Conservation (phyloP, 2,797 vertebrate genomes). For the Enteromius mattozi region DNA sequence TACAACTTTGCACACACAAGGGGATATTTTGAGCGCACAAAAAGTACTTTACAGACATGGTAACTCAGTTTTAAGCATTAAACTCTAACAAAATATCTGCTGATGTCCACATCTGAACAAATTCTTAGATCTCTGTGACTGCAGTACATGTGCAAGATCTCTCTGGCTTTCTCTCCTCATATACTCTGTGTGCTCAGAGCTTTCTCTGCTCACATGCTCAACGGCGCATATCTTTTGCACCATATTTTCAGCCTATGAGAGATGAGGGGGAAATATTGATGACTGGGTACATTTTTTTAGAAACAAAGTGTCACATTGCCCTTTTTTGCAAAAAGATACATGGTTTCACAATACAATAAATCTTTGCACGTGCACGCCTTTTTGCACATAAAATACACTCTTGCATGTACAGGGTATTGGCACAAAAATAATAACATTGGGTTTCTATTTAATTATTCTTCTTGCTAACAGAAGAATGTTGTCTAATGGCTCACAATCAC, state of each 20-base stretch:
- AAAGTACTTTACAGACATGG: background rate
- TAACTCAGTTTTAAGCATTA: background rate
- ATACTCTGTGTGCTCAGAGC: background rate
- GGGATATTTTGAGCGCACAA: background rate
- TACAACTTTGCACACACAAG: background rate
- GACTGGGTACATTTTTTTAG: background rate
- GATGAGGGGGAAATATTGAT: constrained; percentile 1
- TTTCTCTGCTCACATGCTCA: background rate
- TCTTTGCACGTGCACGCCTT: background rate
- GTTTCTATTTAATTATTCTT: background rate
- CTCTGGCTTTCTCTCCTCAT: background rate
- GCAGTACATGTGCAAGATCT: background rate
- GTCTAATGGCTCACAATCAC: constrained; percentile 71
- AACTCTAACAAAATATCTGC: background rate
- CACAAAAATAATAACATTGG: background rate
- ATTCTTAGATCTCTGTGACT: background rate
- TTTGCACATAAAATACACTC: background rate
- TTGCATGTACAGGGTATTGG: background rate
- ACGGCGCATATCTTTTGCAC: background rate
- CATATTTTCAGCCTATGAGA: background rate
- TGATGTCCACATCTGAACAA: background rate
- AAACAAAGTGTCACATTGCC: background rate
- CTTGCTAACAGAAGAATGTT: constrained; percentile 59
- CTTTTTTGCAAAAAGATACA: background rate
- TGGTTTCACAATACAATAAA: background rate